A percentile compares a stretch with the other conserved stretches of the same genome.
Conservation (phyloP, 2,797 vertebrate species). For the Xiphorhynchus erythropygius region DNA sequence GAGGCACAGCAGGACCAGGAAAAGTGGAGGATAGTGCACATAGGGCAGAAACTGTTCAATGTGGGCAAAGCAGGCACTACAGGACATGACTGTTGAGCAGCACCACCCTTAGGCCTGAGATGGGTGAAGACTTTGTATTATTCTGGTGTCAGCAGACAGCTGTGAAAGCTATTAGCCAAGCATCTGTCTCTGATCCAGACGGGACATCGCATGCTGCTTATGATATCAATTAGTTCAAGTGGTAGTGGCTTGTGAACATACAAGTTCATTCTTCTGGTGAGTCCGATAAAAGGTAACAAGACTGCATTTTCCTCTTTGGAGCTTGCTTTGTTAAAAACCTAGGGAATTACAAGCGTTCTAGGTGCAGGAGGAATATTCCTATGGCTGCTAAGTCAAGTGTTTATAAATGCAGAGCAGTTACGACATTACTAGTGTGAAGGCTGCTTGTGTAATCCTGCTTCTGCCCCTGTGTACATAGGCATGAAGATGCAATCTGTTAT, state of each 20-base stretch:
- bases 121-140: not conserved
- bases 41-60: not conserved
- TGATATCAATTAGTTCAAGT: not conserved
- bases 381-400: not conserved
- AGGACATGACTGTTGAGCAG: not conserved
- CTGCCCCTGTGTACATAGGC: not conserved
- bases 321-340: not conserved
- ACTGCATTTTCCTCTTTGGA: not conserved
- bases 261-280: not conserved
- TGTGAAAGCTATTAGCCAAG: not conserved
- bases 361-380: not conserved
- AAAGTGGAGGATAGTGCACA: not conserved
- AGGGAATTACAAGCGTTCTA: not conserved
- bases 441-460: not conserved
- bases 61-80: not conserved
- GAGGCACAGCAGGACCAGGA: not conserved
- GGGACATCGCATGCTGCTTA: not conserved
- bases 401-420: not conserved
- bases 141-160: not conserved
- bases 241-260: not conserved
- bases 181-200: constrained; percentile 19
- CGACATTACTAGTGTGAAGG: not conserved
- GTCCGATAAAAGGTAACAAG: not conserved
- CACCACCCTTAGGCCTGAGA: not conserved
- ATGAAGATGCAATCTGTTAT: constrained; percentile 35